A percentile compares a stretch with the other conserved stretches of the same genome.
phyloP scores from a whole-genome alignment of 2,113 vertebrate species.

The Microcebus ravelobensis region DNA sequence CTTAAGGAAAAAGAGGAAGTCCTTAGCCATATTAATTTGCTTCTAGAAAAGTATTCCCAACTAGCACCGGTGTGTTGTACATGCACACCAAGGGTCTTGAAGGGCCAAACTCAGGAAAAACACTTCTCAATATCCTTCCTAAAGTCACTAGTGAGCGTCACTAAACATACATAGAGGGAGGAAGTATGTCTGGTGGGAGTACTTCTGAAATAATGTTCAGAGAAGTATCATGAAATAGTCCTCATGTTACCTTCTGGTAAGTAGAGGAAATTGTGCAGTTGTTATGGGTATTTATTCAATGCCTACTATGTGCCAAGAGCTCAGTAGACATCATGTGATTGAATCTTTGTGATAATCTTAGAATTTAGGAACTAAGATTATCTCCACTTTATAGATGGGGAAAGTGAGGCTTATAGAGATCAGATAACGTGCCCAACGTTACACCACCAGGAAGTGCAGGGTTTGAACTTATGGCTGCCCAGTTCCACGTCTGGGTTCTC shows the following conservation, averaged over 20 bases:
- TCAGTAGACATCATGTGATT: neutral
- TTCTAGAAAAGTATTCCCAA: neutral
- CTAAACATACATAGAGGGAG: neutral
- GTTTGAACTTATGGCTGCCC: neutral
- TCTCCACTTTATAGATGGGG: neutral
- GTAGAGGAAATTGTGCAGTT: neutral
- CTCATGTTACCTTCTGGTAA: neutral
- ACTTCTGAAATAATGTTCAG: neutral
- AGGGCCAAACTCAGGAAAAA: neutral
- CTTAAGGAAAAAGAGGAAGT: neutral
- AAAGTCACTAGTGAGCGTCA: neutral
- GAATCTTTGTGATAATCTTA: neutral
- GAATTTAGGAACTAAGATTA: neutral
- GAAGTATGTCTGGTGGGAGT: neutral
- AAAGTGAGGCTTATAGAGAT: neutral
- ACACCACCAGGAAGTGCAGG: accelerated
- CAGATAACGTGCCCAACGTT: neutral
- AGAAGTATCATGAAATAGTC: neutral
- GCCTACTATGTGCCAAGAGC: neutral
- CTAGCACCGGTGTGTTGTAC: neutral
- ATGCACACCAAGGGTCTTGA: accelerated
- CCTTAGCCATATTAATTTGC: neutral
- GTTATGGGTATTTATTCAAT: neutral
- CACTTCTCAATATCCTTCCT: neutral
- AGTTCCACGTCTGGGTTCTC: neutral